phyloP scores from a whole-genome alignment of 2,888 invertebrate species.

The Beris morrisii region DNA sequence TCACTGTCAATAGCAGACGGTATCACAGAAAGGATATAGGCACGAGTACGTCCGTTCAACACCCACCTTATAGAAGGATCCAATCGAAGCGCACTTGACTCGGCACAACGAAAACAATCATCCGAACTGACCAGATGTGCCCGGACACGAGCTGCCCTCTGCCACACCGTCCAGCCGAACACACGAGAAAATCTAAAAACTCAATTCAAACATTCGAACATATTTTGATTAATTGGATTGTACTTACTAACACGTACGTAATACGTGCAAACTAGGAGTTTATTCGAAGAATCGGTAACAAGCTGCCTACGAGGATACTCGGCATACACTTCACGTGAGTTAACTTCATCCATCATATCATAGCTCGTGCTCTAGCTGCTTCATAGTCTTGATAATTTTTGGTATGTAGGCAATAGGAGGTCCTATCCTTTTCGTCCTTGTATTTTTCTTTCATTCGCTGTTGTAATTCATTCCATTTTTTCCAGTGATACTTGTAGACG shows the following conservation, averaged over 20 bases:
- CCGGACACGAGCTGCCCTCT: slow-evolving; percentile 11
- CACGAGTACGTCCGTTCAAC: background rate
- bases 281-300: slow-evolving; percentile 33
- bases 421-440: background rate
- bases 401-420: slow-evolving; percentile 4
- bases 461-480: slow-evolving; percentile 37
- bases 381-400: slow-evolving; percentile 30
- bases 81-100: background rate
- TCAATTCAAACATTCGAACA: slow-evolving; percentile 29
- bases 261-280: slow-evolving; percentile 28
- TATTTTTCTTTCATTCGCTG: slow-evolving; percentile 28
- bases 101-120: background rate
- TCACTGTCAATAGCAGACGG: slow-evolving; percentile 29
- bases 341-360: slow-evolving; percentile 34
- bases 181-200: slow-evolving; percentile 16
- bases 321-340: background rate
- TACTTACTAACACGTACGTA: slow-evolving; percentile 30
- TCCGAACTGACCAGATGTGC: slow-evolving; percentile 29
- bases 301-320: slow-evolving; percentile 19
- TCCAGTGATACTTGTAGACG: slow-evolving; percentile 33
- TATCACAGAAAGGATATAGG: slow-evolving; percentile 26
- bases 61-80: too few species aligned
- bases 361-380: slow-evolving; percentile 10
- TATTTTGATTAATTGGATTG: slow-evolving; percentile 35
- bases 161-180: slow-evolving; percentile 5